Conservation (phyloP, 2,113 vertebrate species). For the Prochilodus magdalenae region DNA sequence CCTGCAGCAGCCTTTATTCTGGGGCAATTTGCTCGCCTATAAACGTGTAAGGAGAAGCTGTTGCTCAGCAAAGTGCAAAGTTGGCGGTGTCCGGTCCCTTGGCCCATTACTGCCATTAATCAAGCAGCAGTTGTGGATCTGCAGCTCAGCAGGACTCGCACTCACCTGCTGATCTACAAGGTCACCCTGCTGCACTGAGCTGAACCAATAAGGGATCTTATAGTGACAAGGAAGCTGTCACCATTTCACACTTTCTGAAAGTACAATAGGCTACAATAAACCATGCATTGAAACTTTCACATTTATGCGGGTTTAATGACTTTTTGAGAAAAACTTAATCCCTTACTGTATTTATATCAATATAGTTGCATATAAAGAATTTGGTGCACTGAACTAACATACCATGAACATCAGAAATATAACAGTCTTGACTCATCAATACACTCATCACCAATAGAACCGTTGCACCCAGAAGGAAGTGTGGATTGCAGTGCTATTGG, state of each 20-base stretch:
- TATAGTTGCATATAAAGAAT: too few relatives aligned
- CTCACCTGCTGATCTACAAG: conserved; percentile 34
- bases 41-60: background rate
- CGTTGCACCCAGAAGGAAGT: too few relatives aligned
- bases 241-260: background rate
- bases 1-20: background rate
- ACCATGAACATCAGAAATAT: too few relatives aligned
- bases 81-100: background rate
- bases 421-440: too few relatives aligned
- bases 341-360: too few relatives aligned
- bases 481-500: too few relatives aligned
- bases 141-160: conserved; percentile 25
- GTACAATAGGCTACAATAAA: background rate
- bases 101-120: conserved; percentile 31
- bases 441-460: too few relatives aligned
- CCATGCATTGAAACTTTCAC: too few relatives aligned
- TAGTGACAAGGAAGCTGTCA: conserved; percentile 20
- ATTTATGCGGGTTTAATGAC: too few relatives aligned
- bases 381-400: too few relatives aligned
- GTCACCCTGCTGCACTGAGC: conserved; percentile 29
- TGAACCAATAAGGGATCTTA: conserved; percentile 24
- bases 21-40: background rate
- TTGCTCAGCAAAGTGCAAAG: conserved; percentile 5
- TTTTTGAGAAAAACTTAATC: too few relatives aligned
- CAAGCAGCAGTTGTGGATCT: conserved; percentile 20